phyloP scores from a whole-genome alignment of 2,797 vertebrate species.

The Phaenicophaeus curvirostris region DNA sequence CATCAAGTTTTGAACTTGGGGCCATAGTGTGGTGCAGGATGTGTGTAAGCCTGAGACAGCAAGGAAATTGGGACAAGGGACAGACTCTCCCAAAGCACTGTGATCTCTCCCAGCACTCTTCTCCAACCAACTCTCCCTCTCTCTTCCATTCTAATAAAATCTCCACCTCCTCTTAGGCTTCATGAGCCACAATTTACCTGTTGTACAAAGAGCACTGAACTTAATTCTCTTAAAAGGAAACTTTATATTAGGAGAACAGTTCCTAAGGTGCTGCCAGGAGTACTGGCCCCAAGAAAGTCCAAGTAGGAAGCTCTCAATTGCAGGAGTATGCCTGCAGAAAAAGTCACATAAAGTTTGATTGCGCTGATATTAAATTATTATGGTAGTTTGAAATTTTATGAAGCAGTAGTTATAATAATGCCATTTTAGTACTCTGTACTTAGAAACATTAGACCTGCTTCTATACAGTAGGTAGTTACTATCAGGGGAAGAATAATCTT shows the following conservation, averaged over 20 bases:
- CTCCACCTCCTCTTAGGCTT: conserved; percentile 37
- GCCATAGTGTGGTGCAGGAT: not conserved
- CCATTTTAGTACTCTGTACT: conserved; percentile 22
- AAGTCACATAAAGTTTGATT: conserved; percentile 24
- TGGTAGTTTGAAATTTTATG: conserved; percentile 16
- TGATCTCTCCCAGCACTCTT: not conserved
- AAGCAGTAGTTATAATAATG: conserved; percentile 2
- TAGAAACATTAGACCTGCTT: not conserved
- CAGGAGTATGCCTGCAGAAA: not conserved
- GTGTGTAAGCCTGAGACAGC: not conserved
- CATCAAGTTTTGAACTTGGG: not conserved
- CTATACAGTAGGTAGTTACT: not conserved
- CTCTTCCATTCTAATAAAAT: not conserved
- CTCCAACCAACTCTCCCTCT: not conserved
- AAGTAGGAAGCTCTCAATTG: not conserved
- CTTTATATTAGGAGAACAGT: conserved; percentile 76
- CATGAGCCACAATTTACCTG: conserved; percentile 78
- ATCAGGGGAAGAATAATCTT: conserved; percentile 17
- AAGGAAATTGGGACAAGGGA: not conserved
- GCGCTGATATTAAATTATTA: conserved; percentile 13
- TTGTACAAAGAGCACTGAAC: conserved; percentile 72
- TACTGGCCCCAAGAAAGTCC: conserved; percentile 70
- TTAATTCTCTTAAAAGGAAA: conserved; percentile 81
- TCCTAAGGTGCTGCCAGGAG: conserved; percentile 81
- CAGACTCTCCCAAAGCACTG: not conserved